Base-by-base conservation (phyloP, 2,113 vertebrate species). In the Columbina picui region DNA sequence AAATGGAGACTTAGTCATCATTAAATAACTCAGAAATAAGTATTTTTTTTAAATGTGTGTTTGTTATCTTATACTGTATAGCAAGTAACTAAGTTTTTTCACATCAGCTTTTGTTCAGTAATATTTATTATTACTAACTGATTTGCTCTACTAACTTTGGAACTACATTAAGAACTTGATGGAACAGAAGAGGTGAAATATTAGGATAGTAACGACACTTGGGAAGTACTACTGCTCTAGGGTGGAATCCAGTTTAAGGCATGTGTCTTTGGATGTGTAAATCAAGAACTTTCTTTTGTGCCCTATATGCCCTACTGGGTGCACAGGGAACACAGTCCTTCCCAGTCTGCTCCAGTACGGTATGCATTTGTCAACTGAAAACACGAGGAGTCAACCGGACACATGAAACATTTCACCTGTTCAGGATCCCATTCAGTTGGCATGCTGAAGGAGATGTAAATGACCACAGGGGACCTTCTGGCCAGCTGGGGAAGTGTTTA, bases 1-100 rank as follows among this genome's bases (percentile, higher is more conserved):
- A 78, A 88, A n/a, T 73, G 53, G 61, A 87, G 57, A 88, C 43
- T 87, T 89, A 95, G n/a, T 93, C 88, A 89, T 73, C 76, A 63
- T 75, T 68, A 90, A 88, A 61, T n/a, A 83, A 64, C 32, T 71
- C 49, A 77, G 70, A 91, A 87, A 73, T 50, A 61, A 73, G 70
- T 84, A 23, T 77, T 84, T 73, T 45, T 45, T 1, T 2, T 34
- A 84, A 78, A 68, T 6, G 17, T 29, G 74, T 87, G 60, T 89
- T 0, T 59, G 38, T 50, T 52, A 30, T 76, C 39, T 53, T 82
- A 53, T 15, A 15, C 39, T 65, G 10, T 25, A 25, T 53, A 59
- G 43, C 30, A 68, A 80, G 30, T 55, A 68, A 29, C 20, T 47
- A 34, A 27, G 1, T 36, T 79, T 92, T 57, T 77, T 86, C 65